These are phyloP conservation scores for Coracopsis vasa DNA, from an alignment of 2,113 vertebrate genomes.

Conservation along the genomic window DNA sequence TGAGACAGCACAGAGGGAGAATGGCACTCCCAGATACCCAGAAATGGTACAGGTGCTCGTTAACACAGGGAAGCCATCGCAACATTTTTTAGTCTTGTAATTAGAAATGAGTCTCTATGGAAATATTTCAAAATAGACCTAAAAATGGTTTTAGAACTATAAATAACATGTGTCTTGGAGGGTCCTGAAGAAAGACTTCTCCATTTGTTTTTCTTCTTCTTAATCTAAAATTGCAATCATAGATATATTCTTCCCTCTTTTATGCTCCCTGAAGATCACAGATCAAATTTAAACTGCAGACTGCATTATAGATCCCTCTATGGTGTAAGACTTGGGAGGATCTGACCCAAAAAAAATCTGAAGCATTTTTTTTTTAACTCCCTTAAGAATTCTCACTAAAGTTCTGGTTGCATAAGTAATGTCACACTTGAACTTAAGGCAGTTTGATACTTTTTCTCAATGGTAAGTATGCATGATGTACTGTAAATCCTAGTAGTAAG, in stretches of 20 bases:
- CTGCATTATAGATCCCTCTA: neutral
- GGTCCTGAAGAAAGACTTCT: conserved; percentile 22
- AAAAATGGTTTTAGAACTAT: conserved; percentile 8
- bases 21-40: neutral
- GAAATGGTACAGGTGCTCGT: conserved; percentile 19
- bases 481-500: neutral
- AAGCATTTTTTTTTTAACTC: neutral
- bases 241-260: neutral
- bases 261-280: neutral
- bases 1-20: neutral
- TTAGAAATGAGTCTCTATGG: neutral
- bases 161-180: neutral
- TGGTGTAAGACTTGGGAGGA: neutral
- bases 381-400: neutral
- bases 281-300: neutral
- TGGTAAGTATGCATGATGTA: neutral
- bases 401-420: neutral
- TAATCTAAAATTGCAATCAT: neutral
- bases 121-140: conserved; percentile 37
- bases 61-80: neutral
- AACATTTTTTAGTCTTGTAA: neutral
- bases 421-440: neutral
- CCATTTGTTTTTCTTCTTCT: conserved; percentile 16
- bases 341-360: neutral
- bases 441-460: neutral